Conservation (phyloP, 2,888 invertebrate species). For the Chesias legatella region DNA sequence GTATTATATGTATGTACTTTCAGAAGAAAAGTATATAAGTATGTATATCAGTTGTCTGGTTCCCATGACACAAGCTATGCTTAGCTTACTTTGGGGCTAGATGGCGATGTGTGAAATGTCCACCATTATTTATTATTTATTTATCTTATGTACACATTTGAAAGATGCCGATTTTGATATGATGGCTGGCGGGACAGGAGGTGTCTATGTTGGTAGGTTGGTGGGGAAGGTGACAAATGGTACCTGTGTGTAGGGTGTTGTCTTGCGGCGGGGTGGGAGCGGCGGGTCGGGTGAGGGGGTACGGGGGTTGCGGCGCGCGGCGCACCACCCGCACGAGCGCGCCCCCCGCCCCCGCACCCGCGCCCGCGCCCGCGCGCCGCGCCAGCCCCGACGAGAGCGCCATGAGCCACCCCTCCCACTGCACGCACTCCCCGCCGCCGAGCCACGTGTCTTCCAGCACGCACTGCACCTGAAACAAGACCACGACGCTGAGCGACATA, state of each 20-base stretch:
- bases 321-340: constrained; percentile 71
- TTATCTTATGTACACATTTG: no score
- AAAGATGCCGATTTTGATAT: no score
- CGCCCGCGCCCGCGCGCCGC: constrained; percentile 68
- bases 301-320: constrained; percentile 89
- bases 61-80: no score
- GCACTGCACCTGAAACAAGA: constrained; percentile 81
- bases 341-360: constrained; percentile 77
- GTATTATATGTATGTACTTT: no score
- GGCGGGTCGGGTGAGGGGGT: constrained; percentile 84
- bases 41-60: no score
- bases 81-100: no score
- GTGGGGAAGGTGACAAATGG: no score
- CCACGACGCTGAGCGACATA: constrained; percentile 30
- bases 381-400: constrained; percentile 83
- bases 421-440: constrained; percentile 75
- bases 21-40: no score
- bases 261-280: constrained; percentile 30
- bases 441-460: constrained; percentile 91
- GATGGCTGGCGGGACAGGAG: no score
- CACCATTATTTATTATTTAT: no score
- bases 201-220: no score
- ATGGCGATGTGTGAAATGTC: no score
- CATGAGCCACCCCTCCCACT: constrained; percentile 79
- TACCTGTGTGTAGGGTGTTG: constrained; percentile 18